These are phyloP conservation scores for Geotrupes spiniger DNA, from an alignment of 2,888 invertebrate species.

Conservation along the genomic window DNA sequence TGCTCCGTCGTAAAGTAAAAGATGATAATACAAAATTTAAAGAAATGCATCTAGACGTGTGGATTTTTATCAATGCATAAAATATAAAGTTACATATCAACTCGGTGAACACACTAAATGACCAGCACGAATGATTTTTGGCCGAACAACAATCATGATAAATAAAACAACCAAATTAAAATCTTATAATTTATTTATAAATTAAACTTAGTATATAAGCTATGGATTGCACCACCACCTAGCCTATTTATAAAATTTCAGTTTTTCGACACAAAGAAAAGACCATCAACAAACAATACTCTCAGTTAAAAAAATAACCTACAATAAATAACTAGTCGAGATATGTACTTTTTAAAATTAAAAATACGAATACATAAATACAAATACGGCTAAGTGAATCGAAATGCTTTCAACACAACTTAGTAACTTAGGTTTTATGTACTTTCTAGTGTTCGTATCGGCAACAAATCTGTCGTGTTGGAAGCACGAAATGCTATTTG, in stretches of 20 bases:
- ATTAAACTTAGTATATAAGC: constrained; percentile 42
- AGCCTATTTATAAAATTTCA: constrained; percentile 40
- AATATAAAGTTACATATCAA: too few relatives aligned
- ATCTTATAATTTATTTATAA: constrained; percentile 16
- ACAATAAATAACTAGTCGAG: constrained; percentile 12
- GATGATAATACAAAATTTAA: too few relatives aligned
- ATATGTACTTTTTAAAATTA: constrained; percentile 9
- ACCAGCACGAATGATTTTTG: too few relatives aligned
- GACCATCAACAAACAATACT: constrained; percentile 13
- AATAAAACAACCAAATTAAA: too few relatives aligned
- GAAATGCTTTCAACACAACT: constrained; percentile 1
- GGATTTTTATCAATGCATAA: too few relatives aligned
- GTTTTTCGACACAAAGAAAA: constrained; percentile 25
- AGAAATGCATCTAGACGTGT: too few relatives aligned
- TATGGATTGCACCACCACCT: constrained; percentile 49
- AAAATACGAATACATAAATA: constrained; percentile 1
- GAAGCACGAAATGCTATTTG: constrained; percentile 5
- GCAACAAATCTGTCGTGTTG: constrained; percentile 1
- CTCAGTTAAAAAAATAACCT: too few relatives aligned
- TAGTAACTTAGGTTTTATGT: constrained; percentile 1
- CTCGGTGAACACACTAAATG: too few relatives aligned
- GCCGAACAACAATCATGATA: too few relatives aligned
- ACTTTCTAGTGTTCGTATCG: background rate
- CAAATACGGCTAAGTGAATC: constrained; percentile 5
- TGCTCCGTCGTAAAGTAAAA: too few relatives aligned